phyloP scores from a whole-genome alignment of 1,140 invertebrate genomes.

The Microplitis demolitor region DNA sequence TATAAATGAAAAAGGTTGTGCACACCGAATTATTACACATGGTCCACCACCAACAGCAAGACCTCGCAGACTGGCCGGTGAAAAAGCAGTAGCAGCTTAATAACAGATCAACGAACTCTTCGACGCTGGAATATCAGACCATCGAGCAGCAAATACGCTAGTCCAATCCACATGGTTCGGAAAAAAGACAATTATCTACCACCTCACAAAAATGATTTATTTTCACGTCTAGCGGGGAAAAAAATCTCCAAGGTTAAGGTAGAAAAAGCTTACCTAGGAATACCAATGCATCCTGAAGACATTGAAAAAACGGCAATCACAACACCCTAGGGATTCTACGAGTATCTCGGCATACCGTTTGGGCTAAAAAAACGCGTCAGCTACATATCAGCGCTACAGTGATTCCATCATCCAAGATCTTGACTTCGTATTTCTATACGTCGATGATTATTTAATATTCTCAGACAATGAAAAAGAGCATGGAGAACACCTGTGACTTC shows the following conservation, averaged over 20 bases:
- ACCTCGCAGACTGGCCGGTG: conserved; percentile 34
- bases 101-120: conserved; percentile 39
- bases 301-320: conserved; percentile 49
- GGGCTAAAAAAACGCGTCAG: conserved; percentile 27
- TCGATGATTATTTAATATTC: conserved; percentile 25
- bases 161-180: conserved; percentile 50
- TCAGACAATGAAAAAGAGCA: conserved; percentile 22
- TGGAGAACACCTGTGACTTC: conserved; percentile 3
- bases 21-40: conserved; percentile 28
- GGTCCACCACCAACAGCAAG: conserved; percentile 34
- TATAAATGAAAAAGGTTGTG: neutral
- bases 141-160: conserved; percentile 49
- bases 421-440: conserved; percentile 17
- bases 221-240: conserved; percentile 41
- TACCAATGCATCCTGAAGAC: conserved; percentile 43
- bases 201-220: conserved; percentile 39
- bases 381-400: conserved; percentile 33
- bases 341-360: conserved; percentile 51
- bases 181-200: conserved; percentile 51
- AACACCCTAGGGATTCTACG: conserved; percentile 29
- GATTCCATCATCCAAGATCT: conserved; percentile 24
- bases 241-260: conserved; percentile 49
- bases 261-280: conserved; percentile 53
- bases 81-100: conserved; percentile 30
- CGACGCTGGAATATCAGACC: conserved; percentile 39